Conservation (phyloP, 2,113 vertebrate species). For the Hyla sarda region DNA sequence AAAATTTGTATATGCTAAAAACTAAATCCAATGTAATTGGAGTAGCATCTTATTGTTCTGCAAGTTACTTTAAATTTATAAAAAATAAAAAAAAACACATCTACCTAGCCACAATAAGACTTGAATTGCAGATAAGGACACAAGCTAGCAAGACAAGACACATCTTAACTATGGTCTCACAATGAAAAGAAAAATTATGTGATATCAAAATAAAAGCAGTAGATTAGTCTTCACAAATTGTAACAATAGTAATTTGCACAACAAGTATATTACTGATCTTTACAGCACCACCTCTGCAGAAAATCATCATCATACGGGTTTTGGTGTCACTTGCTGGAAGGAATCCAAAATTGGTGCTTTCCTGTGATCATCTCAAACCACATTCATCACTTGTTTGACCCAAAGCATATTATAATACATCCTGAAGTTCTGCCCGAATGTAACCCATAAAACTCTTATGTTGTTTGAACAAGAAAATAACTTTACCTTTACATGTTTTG, state of each 20-base stretch:
- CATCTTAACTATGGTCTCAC: not conserved
- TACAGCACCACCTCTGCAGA: not conserved
- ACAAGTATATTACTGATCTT: not conserved
- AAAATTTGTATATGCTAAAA: not conserved
- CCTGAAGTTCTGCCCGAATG: not conserved
- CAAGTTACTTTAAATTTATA: not conserved
- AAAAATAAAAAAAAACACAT: not conserved
- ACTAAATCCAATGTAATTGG: not conserved
- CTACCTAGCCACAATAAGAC: not conserved
- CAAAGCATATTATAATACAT: not conserved
- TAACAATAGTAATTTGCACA: not conserved
- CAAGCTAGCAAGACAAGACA: not conserved
- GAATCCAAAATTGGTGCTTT: not conserved
- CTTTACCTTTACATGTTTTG: constrained; percentile 47
- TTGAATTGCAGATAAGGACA: not conserved
- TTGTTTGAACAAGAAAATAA: constrained; percentile 23
- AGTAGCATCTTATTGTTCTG: not conserved
- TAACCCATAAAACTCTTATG: not conserved
- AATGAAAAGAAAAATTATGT: not conserved
- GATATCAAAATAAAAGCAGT: not conserved
- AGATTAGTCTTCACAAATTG: not conserved
- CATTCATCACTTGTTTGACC: not conserved
- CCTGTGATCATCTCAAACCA: not conserved
- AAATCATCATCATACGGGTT: not conserved
- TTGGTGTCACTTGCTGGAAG: not conserved